Evolutionary conservation across 92 coral and sea anemone species (phyloP), one percentile per base, ranked within the genome.

Genomic region (Virgularia gustaviana): DNA sequence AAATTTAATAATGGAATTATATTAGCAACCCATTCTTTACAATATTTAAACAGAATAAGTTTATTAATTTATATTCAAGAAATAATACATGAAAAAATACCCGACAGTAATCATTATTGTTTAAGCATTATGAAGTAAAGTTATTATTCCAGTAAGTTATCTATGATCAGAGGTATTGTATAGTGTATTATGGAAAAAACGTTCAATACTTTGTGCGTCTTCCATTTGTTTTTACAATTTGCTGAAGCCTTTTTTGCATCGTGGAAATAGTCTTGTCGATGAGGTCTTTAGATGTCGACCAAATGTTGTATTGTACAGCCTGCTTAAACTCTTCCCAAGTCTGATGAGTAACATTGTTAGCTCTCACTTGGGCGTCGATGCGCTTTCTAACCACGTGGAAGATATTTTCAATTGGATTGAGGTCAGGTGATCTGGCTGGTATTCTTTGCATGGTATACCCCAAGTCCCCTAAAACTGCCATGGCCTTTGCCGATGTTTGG

Each of bases 351-450:
- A 62, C 15, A 16, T 37, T 62, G 19, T 62, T 33, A 4, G 9
- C 25, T 19, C 28, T 35, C 1, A 62, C 47, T 62, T 62, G 47
- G 9, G 49, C 70, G 2, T 59, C 41, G 1, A 59, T 7, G 4
- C 41, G n/a, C 33, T 59, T 59, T 27, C 65, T 39, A 39, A 84
- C 77, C 18, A 34, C 30, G 52, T 84, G 82, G 45, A 74, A 84
- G 20, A 85, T 66, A 51, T 85, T 81, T 59, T 81, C 89, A 24
- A 85, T 77, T 41, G 59, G 82, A 36, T 85, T 81, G 25, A 81
- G 76, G 68, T 85, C 89, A 22, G 90, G 90, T 53, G 83, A 71
- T 28, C 75, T 81, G 12, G 83, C 55, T 25, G 89, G 89, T 47
- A 85, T 85, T 44, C 30, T 63, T 28, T 60, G 83, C 33, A 15